Base-by-base conservation (phyloP, 2,888 invertebrate genomes). In the Fabriciana adippe region DNA sequence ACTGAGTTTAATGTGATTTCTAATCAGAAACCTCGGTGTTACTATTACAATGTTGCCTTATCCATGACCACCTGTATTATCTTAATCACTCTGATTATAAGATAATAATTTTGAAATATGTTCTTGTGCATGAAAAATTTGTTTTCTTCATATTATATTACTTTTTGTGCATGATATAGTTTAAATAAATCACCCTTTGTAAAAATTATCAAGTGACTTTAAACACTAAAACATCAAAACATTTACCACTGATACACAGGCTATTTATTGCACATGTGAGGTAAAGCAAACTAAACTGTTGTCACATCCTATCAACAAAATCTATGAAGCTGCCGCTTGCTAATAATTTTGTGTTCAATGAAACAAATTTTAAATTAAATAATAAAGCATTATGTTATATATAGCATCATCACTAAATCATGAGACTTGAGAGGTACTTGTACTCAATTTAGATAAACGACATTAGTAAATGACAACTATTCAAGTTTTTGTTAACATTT, bases 281-380 rank as follows among this genome's bases (percentile, higher is more conserved):
- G 53, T 35, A 54, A 51, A 65, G 45, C 53, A 65, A 55, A 50
- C 55, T 26, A 41, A 60, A 21, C 51, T 41, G n/a, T 21, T 18
- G 47, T n/a, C 26, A 31, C 16, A 16, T 45, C 60, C 26, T 55
- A 66, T 50, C 18, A 15, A 55, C 35, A 41, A 15, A 60, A 55
- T 59, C 21, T 35, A 47, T 59, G 16, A 53, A 47, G n/a, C 47
- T 60, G 11, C n/a, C 59, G 54, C 14, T 48, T 18, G 16, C n/a
- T 31, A 31, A 60, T 48, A 51, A 6, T n/a, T 3, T 26, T 26
- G 26, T 53, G 18, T 54, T 54, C 5, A 31, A 21, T 15, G 31
- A 26, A 65, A 53, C 11, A 31, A 51, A 41, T 3, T 53, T 45
- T 14, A 65, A 65, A 45, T 26, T 11, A 56, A 51, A 41, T n/a